These are phyloP conservation scores for Littorina saxatilis DNA, from an alignment of 1,140 invertebrate genomes.

Conservation along the genomic window DNA sequence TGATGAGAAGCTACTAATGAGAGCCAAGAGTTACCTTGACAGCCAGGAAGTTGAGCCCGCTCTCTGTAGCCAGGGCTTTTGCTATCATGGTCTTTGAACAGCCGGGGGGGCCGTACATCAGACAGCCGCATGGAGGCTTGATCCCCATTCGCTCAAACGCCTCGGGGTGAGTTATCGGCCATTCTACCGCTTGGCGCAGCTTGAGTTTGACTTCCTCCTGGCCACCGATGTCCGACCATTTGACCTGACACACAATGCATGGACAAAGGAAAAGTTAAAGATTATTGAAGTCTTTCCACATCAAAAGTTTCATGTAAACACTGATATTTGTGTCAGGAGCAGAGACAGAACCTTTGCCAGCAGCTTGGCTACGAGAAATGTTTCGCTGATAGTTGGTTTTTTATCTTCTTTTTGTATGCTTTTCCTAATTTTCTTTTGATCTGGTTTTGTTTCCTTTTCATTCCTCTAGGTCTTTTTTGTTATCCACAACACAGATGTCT, in stretches of 20 bases:
- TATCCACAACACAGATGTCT: no score
- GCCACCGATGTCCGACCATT: slow-evolving; percentile 95
- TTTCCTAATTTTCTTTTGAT: no score
- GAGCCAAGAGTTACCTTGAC: slow-evolving; percentile 62
- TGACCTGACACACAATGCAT: slow-evolving; percentile 62
- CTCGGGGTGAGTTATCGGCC: slow-evolving; percentile 89
- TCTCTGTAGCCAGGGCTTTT: slow-evolving; percentile 81
- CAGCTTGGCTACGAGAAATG: background rate
- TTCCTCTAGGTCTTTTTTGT: no score
- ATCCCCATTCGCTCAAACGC: slow-evolving; percentile 81
- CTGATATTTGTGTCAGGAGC: background rate
- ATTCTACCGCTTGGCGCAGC: slow-evolving; percentile 92
- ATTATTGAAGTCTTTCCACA: background rate
- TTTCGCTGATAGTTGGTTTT: no score
- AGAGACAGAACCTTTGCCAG: background rate
- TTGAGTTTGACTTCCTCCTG: slow-evolving; percentile 91
- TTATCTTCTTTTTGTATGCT: no score
- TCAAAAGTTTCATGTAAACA: background rate
- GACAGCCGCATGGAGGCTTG: slow-evolving; percentile 79
- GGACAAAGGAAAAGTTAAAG: background rate
- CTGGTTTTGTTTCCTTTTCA: no score
- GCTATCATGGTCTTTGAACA: slow-evolving; percentile 86
- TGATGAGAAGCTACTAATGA: no score
- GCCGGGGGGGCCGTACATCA: slow-evolving; percentile 87
- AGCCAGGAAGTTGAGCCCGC: slow-evolving; percentile 79